A percentile compares a stretch with the other conserved stretches of the same genome.
Evolutionary conservation across 2,888 invertebrate species (phyloP).

Genomic region (Diarsia brunnea): DNA sequence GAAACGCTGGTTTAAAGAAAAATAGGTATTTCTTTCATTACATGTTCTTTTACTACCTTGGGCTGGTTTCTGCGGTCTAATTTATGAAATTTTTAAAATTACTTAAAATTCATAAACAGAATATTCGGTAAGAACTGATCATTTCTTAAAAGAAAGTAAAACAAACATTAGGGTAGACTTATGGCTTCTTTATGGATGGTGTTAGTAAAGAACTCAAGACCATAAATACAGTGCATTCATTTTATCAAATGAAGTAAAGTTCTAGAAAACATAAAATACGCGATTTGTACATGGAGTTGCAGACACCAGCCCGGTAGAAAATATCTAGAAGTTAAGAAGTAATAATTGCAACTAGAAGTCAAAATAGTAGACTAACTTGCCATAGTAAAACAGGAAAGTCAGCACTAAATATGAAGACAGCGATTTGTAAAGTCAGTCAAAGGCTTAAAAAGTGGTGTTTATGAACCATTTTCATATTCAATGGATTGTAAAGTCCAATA

Average conservation of each 20-base stretch:
- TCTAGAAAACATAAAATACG: not conserved
- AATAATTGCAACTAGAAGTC: not conserved
- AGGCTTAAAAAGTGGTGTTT: not conserved
- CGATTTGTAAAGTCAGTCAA: not conserved
- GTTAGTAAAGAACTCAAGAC: not conserved
- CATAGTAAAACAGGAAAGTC: not conserved
- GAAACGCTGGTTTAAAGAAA: not conserved
- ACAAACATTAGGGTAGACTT: not conserved
- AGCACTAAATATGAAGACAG: not conserved
- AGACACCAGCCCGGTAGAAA: too few relatives aligned
- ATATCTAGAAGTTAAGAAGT: not conserved
- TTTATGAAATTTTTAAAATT: not conserved
- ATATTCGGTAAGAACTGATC: not conserved
- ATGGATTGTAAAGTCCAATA: not conserved
- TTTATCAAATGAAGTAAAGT: not conserved
- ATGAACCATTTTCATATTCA: not conserved
- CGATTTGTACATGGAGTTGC: too few relatives aligned
- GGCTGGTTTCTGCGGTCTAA: not conserved
- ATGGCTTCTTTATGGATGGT: not conserved
- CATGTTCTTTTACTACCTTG: not conserved
- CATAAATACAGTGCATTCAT: not conserved
- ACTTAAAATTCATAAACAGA: not conserved
- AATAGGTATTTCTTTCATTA: not conserved
- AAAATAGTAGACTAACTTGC: too few relatives aligned
- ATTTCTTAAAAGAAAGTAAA: not conserved